phyloP scores from a whole-genome alignment of 2,888 invertebrate genomes.

The Ceriagrion tenellum region DNA sequence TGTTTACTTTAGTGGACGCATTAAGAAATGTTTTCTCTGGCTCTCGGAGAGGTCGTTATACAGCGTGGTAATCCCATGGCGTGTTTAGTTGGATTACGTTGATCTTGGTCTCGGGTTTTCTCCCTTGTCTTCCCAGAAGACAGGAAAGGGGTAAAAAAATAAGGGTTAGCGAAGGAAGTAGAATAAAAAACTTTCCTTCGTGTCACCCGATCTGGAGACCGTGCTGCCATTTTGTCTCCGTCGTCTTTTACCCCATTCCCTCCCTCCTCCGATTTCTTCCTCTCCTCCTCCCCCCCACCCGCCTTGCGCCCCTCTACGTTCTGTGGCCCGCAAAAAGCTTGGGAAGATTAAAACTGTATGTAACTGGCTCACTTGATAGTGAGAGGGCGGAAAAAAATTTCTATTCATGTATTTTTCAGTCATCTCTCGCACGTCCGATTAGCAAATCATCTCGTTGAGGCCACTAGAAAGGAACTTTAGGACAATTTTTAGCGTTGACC shows the following conservation, averaged over 20 bases:
- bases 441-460: neutral
- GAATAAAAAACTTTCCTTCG: neutral
- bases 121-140: neutral
- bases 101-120: neutral
- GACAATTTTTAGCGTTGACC: no score
- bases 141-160: neutral
- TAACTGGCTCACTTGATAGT: neutral
- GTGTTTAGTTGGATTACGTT: constrained; percentile 22
- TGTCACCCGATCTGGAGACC: neutral
- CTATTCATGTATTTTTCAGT: neutral
- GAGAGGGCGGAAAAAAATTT: neutral
- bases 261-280: neutral
- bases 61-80: neutral
- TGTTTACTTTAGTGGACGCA: neutral
- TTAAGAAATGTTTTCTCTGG: neutral
- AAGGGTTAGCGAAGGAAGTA: neutral
- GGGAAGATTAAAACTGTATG: neutral
- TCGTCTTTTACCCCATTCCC: neutral
- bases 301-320: neutral
- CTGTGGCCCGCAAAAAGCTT: neutral
- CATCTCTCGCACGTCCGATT: neutral
- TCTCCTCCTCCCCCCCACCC: neutral
- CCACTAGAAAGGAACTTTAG: neutral
- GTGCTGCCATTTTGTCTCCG: neutral
- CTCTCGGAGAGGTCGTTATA: neutral